Conservation (phyloP, 1,140 invertebrate genomes). For the Lepidurus couesii region DNA sequence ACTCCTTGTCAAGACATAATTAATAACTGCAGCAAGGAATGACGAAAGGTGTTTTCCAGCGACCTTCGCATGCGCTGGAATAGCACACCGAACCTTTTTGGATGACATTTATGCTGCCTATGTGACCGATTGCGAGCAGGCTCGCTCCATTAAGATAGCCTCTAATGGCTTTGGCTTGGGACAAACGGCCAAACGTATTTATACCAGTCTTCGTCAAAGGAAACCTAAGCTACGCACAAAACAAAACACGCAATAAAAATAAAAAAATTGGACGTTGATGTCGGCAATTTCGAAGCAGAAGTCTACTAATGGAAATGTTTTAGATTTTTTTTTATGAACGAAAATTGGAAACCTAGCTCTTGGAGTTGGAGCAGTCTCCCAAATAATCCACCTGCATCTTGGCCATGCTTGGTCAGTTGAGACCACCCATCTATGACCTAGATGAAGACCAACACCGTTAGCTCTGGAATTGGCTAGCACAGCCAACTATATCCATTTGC, state of each 20-base stretch:
- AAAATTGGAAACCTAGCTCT: too few relatives aligned
- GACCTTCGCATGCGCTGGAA: background rate
- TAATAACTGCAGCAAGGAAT: background rate
- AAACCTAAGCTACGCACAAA: too few relatives aligned
- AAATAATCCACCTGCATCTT: background rate
- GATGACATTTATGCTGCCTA: background rate
- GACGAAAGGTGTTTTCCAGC: background rate
- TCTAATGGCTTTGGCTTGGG: too few relatives aligned
- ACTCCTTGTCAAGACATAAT: background rate
- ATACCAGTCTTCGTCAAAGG: too few relatives aligned
- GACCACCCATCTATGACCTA: constrained; percentile 13
- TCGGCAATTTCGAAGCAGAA: too few relatives aligned
- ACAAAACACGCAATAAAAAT: too few relatives aligned
- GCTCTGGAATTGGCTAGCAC: background rate
- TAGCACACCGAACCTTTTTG: background rate
- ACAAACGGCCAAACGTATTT: too few relatives aligned
- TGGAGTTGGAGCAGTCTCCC: too few relatives aligned
- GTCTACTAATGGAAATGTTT: too few relatives aligned
- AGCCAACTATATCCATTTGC: constrained; percentile 15
- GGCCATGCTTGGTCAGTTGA: constrained; percentile 7
- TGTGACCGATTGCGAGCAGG: background rate
- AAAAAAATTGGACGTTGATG: too few relatives aligned
- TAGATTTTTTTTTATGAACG: too few relatives aligned
- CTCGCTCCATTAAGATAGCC: too few relatives aligned
- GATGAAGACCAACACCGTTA: constrained; percentile 21